Percentiles rank a stretch among this genome's conserved stretches.
These are phyloP conservation scores for Siphonodentalium dalli DNA, from an alignment of 2,888 invertebrate genomes.

Conservation along the genomic window DNA sequence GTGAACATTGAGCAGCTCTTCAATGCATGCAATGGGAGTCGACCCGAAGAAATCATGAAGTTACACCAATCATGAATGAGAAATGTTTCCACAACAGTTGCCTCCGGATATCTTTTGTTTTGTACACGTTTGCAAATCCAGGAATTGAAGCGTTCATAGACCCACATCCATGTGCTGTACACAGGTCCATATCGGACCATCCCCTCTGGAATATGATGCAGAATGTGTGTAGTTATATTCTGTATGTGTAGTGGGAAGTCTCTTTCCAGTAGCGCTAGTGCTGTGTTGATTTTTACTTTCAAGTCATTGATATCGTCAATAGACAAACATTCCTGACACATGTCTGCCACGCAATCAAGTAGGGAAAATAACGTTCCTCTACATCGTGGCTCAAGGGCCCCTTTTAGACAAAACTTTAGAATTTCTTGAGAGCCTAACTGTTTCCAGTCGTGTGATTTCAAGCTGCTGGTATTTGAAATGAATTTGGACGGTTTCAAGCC, in stretches of 20 bases:
- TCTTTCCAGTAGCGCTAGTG: constrained; percentile 4
- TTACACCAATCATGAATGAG: constrained; percentile 3
- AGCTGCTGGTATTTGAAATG: not conserved
- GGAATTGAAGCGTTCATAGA: constrained; percentile 9
- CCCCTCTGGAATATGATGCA: not conserved
- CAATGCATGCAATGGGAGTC: too few species aligned
- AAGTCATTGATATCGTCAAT: not conserved
- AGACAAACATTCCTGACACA: constrained; percentile 1
- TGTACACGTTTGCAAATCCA: constrained; percentile 10
- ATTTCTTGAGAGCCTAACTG: constrained; percentile 2
- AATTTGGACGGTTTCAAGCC: constrained; percentile 1
- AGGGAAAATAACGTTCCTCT: constrained; percentile 9
- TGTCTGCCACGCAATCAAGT: not conserved
- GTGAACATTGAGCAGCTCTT: too few species aligned
- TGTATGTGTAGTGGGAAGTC: constrained; percentile 5
- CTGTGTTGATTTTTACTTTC: constrained; percentile 2
- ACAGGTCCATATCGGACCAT: constrained; percentile 5
- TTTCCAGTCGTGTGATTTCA: constrained; percentile 7
- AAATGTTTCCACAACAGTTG: constrained; percentile 10
- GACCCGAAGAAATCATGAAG: constrained; percentile 1
- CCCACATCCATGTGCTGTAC: constrained; percentile 11
- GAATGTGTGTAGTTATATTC: not conserved
- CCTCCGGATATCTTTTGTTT: constrained; percentile 10
- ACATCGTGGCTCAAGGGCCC: not conserved
- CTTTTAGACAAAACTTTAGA: not conserved